Evolutionary conservation across 2,113 vertebrate genomes (phyloP), one percentile per base, ranked within the genome.

Genomic region (Poicephalus gulielmi): DNA sequence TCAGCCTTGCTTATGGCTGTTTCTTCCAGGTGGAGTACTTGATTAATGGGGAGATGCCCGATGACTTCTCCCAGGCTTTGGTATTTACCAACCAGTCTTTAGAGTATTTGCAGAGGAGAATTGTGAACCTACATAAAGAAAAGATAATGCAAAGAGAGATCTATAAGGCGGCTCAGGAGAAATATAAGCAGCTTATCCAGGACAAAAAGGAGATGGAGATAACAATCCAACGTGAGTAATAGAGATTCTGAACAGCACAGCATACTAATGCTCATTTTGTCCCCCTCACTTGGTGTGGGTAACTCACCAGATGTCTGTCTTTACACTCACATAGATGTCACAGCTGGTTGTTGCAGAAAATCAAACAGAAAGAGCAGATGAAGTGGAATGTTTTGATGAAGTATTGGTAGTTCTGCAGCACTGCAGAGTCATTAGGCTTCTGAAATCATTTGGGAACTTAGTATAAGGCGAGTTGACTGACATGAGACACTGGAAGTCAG

Each of bases 1-100:
- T 31, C 70, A 78, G 25, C 52, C 25, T 92, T 90, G 44, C 73
- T 86, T 85, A 64, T 88, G 68, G 23, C 67, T 95, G 44, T 59
- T 92, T 86, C 75, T 96, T 13, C 16, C 95, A 99, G 99, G 98
- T 99, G 70, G 97, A 98, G 70, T 98, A 98, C 88, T 52, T 98
- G 52, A 60, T 83, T 15, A 90, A 98, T 46, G 98, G 97, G 52
- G 80, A 97, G 49, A 85, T 99, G 83, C 98, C 98, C 0, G 66
- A 35, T 17, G 98, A 99, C 87, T 97, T 99, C 93, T 98, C 98
- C 25, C 94, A 97, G 18, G 97, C 97, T 2, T 87, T 99, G 97
- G 97, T 99, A 33, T 98, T 99, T 97, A 98, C 98, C 82, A 97
- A 95, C 33, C 62, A 52, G 10, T 97, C 98, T 64, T 86, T 99